Evolutionary conservation across 1,140 invertebrate genomes (phyloP).

Genomic region (Apocrypta bakeri): DNA sequence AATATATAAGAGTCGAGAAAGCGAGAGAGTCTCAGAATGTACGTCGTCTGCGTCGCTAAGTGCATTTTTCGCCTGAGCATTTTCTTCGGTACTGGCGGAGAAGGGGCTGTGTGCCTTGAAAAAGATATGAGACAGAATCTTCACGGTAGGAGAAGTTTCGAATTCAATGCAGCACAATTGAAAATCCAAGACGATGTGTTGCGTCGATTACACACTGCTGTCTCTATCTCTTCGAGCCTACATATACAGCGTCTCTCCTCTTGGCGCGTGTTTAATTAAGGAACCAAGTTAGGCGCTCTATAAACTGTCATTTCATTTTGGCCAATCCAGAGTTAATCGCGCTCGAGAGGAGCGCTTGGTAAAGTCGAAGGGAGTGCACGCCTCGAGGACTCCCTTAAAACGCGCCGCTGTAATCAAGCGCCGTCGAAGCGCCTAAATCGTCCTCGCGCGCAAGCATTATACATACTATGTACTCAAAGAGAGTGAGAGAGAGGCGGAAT

Average conservation of each 20-base stretch:
- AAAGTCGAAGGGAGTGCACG: background rate
- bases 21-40: background rate
- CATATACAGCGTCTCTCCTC: too few relatives aligned
- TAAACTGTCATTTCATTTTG: constrained; percentile 41
- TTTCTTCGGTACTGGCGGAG: background rate
- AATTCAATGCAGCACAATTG: background rate
- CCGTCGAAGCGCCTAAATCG: background rate
- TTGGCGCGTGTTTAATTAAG: constrained; percentile 36
- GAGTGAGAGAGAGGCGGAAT: background rate
- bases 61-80: background rate
- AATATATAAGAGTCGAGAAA: background rate
- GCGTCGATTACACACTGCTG: background rate
- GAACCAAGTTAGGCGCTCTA: constrained; percentile 4
- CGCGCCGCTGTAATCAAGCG: constrained; percentile 17
- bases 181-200: background rate
- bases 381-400: background rate
- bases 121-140: background rate
- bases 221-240: too few relatives aligned
- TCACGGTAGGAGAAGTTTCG: background rate
- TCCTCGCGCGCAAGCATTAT: background rate
- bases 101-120: background rate
- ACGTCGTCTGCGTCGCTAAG: background rate
- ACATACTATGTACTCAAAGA: background rate
- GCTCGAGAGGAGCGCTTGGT: background rate
- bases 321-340: constrained; percentile 43